Base-by-base conservation (phyloP, 2,797 vertebrate species). In the Phataginus tricuspis region DNA sequence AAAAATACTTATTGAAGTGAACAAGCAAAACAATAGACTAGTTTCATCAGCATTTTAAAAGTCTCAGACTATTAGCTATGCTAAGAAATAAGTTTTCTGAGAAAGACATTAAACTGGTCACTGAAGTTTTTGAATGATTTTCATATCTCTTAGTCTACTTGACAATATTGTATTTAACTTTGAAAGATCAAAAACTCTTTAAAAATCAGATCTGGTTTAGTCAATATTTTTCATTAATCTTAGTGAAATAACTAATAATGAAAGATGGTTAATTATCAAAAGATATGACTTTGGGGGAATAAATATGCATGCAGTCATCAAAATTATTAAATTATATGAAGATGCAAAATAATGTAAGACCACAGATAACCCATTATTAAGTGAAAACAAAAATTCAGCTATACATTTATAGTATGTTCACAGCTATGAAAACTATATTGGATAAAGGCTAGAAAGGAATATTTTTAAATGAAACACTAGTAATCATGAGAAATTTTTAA, bases 301-400 rank as follows among this genome's bases (percentile, higher is more conserved):
- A 89, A 14, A 69, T 19, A 68, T 37, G 19, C 10, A 71, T n/a
- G 16, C 0, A 39, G 4, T 64, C 27, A 83, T n/a, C n/a, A 92
- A 95, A 86, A 87, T 66, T 68, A 93, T 61, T 63, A 86, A 91
- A 84, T 90, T 66, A 68, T 79, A 86, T 64, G 72, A 74, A 59
- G 29, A 71, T 57, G 19, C 5, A 90, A 88, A 91, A 94, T 78
- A 88, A 90, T 75, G 2, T 82, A 89, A 89, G 42, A n/a, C 12
- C 18, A 69, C 2, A 89, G 49, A 61, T 2, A 2, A 82, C 4
- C 21, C 84, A 87, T 27, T 86, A 87, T 78, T 91, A 57, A 86
- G 5, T 82, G 8, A 88, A 91, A 91, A 63, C 3, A 88, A 74
- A 95, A 90, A n/a, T 3, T 74, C 27, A 86, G 49, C 11, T 95